Base-by-base conservation (phyloP, 2,888 invertebrate species). In the Cerastis rubricosa region DNA sequence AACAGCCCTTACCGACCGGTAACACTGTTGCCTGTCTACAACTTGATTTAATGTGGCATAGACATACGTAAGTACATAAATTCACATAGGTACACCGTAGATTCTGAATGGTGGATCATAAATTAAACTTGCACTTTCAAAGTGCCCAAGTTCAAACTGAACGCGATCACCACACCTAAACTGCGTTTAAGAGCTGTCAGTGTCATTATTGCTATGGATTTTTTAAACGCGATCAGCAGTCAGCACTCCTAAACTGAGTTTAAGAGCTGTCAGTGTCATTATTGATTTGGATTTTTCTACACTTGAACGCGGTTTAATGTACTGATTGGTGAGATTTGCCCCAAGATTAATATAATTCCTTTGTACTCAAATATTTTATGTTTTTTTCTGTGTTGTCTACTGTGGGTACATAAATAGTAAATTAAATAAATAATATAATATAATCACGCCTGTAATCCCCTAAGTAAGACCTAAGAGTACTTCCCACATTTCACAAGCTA, bases 41-140 rank as follows among this genome's bases (percentile, higher is more conserved):
- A 59, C 74, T 79, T 82, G 81, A 82, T 82, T 82, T 82, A 84
- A 83, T 78, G 73, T 73, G 43, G 47, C 40, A 54, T 7, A 73
- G n/a, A 66, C 59, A 61, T 47, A 77, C 35, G 59, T 54, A n/a
- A 19, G n/a, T 45, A 77, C 25, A 49, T 61, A 35, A 40, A 69
- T 74, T 63, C 35, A 64, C 22, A 43, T 40, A 29, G 19, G 19
- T 49, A 43, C 35, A 66, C 22, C 19, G 25, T 47, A 43, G 19
- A 57, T 45, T 11, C 17, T 12, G 9, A 43, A n/a, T 22, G 25
- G 51, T 68, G 22, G 29, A 35, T 40, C 35, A 14, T 67, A 49
- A 29, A 49, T 35, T 22, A n/a, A n/a, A 65, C 43, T 17, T 25
- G 11, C 25, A 25, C 65, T 45, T 22, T 63, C 6, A 12, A 22